Base-by-base conservation (phyloP, 2,797 vertebrate species). In the Oreonectes daqikongensis region DNA sequence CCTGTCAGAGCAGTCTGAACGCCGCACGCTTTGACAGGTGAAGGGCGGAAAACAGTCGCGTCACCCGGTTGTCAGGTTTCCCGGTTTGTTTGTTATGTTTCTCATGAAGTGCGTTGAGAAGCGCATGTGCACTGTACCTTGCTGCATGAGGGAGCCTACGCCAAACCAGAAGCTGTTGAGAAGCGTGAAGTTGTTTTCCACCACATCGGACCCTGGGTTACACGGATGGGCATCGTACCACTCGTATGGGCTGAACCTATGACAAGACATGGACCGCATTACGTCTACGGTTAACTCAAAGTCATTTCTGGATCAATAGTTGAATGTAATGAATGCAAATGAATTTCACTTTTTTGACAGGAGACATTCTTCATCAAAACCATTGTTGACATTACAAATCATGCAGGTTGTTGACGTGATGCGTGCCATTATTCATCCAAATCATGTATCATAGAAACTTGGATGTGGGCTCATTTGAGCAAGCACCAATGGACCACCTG, bases 151-250 rank as follows among this genome's bases (percentile, higher is more conserved):
- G 1, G 97, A 97, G 44, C 98, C 97, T 64, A 99, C 96, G 70
- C 97, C 97, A 0, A 99, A 99, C 98, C 98, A 99, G 92, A 99
- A 99, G 90, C 97, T 99, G 93, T 99, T 99, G 24, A 99, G 85
- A 14, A 99, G 93, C 20, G 97, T 99, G 92, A 99, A 99, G 91
- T 99, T 99, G 88, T 99, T 99, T 85, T 99, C 97, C 79, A 99
- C 96, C 4, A 99, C 92, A 48, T 99, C 97, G 0, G 98, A 99
- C 44, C 96, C 96, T 0, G 97, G 97, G 86, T 99, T 99, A 85
- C 97, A 99, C 11, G 97, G 97, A 17, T 99, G 97, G 17, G 97
- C 97, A 0, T 99, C 97, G 0, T 99, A 98, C 98, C 98, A 99
- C 84, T 99, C 98, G 0, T 99, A 99, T 0, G 98, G 98, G 86